A percentile compares a stretch with the other conserved stretches of the same genome.
Conservation (phyloP, 1,140 invertebrate genomes). For the Drusus annulatus region DNA sequence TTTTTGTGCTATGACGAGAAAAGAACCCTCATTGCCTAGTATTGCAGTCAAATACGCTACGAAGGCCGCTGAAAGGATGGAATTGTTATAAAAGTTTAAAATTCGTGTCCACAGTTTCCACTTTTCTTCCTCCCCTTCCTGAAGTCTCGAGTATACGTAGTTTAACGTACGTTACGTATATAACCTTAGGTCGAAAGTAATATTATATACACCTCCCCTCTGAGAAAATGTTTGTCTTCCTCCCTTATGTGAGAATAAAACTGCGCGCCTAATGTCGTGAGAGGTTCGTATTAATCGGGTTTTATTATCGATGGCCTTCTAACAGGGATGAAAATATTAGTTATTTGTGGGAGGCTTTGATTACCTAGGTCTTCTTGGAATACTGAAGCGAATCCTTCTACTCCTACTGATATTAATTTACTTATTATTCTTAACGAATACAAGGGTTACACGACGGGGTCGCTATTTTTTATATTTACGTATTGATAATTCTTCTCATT, state of each 20-base stretch:
- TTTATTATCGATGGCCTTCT: conserved; percentile 30
- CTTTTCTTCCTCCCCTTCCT: background rate
- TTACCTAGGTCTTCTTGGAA: background rate
- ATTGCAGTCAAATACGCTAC: too few species aligned
- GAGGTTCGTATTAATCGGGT: conserved; percentile 6
- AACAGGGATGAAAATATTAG: background rate
- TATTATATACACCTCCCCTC: background rate
- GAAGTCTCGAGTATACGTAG: too few species aligned
- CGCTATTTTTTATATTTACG: too few species aligned
- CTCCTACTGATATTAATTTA: background rate
- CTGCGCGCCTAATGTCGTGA: conserved; percentile 12
- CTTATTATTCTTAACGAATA: too few species aligned
- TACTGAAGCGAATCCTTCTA: background rate
- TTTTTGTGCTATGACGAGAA: too few species aligned
- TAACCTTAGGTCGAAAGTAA: background rate
- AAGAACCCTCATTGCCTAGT: too few species aligned
- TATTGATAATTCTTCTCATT: too few species aligned
- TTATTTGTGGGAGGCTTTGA: background rate
- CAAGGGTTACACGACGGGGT: too few species aligned
- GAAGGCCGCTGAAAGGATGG: too few species aligned
- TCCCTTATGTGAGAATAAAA: background rate
- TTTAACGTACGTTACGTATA: too few species aligned
- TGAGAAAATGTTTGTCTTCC: conserved; percentile 19
- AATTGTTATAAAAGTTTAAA: too few species aligned
- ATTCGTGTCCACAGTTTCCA: background rate